phyloP scores from a whole-genome alignment of 2,888 invertebrate genomes.

The Limnephilus rhombicus region DNA sequence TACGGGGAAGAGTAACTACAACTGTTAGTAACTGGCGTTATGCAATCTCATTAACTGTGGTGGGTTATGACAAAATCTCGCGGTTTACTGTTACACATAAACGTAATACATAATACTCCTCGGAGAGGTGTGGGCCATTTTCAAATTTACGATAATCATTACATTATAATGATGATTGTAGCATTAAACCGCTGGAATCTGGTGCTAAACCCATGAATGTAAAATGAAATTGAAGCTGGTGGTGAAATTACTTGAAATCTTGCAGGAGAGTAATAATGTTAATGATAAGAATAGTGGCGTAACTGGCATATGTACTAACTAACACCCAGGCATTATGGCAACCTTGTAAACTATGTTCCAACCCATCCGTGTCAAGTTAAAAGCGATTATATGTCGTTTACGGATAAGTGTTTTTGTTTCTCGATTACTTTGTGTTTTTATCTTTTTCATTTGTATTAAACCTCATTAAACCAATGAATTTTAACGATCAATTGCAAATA shows the following conservation, averaged over 20 bases:
- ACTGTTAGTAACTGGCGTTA: neutral
- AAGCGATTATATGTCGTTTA: too few species aligned
- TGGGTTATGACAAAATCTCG: constrained; percentile 27
- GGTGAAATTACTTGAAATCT: neutral
- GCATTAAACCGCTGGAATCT: neutral
- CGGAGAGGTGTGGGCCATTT: neutral
- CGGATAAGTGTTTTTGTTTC: too few species aligned
- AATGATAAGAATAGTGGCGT: neutral
- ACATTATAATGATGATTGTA: neutral
- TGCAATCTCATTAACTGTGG: neutral
- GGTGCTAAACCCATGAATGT: neutral
- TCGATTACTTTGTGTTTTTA: neutral
- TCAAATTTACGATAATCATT: neutral
- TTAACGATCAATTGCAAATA: too few species aligned
- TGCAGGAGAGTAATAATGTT: neutral
- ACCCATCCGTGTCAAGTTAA: too few species aligned
- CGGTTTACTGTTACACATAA: neutral
- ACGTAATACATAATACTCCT: neutral
- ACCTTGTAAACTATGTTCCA: too few species aligned
- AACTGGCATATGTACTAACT: too few species aligned
- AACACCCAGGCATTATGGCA: too few species aligned
- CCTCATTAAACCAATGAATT: too few species aligned
- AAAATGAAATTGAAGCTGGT: neutral
- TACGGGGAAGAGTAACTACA: constrained; percentile 6
- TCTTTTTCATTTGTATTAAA: neutral